A percentile compares a stretch with the other conserved stretches of the same genome.
These are phyloP conservation scores for Cydia splendana DNA, from an alignment of 1,140 invertebrate genomes.

Conservation along the genomic window DNA sequence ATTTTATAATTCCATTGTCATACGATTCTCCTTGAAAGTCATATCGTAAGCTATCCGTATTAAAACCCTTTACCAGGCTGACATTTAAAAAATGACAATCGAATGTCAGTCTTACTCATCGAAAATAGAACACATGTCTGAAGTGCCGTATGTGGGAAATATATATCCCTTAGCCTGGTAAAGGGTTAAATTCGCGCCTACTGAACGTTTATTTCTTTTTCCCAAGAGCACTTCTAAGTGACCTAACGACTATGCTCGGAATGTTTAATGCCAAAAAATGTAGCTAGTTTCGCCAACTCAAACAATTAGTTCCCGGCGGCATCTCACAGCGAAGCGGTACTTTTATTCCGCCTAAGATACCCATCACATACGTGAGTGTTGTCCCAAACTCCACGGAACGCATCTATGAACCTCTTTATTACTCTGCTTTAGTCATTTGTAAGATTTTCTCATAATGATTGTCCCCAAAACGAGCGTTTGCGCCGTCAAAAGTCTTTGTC, in stretches of 20 bases:
- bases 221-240: not conserved
- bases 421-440: constrained; percentile 76
- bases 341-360: constrained; percentile 75
- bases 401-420: constrained; percentile 79
- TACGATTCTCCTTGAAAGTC: no score
- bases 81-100: no score
- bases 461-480: constrained; percentile 74
- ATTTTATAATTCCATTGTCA: no score
- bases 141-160: no score
- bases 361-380: constrained; percentile 74
- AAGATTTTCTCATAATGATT: constrained; percentile 80
- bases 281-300: constrained; percentile 52
- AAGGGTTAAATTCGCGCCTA: not conserved
- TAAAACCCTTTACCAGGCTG: no score
- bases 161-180: no score
- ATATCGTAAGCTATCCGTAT: not conserved
- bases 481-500: constrained; percentile 75
- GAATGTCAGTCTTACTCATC: no score
- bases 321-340: constrained; percentile 69
- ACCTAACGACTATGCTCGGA: not conserved
- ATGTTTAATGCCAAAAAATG: not conserved
- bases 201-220: not conserved
- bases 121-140: no score
- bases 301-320: constrained; percentile 63
- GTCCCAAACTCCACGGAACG: constrained; percentile 70